These are phyloP conservation scores for Xenopus petersii DNA, from an alignment of 2,797 vertebrate species.

Conservation along the genomic window DNA sequence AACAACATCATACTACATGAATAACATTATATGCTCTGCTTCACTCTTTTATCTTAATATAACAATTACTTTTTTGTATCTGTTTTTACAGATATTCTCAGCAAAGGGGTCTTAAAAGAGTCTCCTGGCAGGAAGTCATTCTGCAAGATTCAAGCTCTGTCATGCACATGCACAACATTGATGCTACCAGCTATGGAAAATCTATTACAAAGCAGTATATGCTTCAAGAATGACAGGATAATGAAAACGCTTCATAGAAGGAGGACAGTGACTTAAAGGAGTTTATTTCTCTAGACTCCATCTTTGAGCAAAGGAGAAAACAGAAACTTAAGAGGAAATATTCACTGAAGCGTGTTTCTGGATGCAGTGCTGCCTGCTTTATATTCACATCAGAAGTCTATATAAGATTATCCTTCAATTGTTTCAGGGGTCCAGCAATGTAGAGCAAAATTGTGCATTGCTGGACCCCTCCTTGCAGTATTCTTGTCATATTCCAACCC, in stretches of 20 bases:
- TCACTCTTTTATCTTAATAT: not conserved
- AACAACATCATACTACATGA: no score
- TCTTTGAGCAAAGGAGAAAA: not conserved
- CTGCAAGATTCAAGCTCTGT: not conserved
- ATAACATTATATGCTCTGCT: not conserved
- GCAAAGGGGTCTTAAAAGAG: not conserved
- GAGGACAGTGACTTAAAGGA: slow-evolving; percentile 3
- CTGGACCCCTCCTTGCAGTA: slow-evolving; percentile 25
- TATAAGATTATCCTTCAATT: not conserved
- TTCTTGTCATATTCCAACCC: not conserved
- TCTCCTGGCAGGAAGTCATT: slow-evolving; percentile 4
- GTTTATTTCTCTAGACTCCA: not conserved
- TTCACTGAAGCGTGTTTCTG: not conserved
- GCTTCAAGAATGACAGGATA: slow-evolving; percentile 1
- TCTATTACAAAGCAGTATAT: slow-evolving; percentile 5
- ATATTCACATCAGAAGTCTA: not conserved
- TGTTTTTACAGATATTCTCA: not conserved
- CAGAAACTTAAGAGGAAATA: no score
- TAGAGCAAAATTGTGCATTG: slow-evolving; percentile 10
- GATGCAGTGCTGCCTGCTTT: not conserved
- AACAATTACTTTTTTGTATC: not conserved
- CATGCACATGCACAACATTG: slow-evolving; percentile 7
- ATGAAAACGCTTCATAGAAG: slow-evolving; percentile 1
- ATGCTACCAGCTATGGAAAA: slow-evolving; percentile 23
- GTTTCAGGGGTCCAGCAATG: slow-evolving; percentile 41